Base-by-base conservation (phyloP, 2,888 invertebrate species). In the Lacanobia wlatinum region DNA sequence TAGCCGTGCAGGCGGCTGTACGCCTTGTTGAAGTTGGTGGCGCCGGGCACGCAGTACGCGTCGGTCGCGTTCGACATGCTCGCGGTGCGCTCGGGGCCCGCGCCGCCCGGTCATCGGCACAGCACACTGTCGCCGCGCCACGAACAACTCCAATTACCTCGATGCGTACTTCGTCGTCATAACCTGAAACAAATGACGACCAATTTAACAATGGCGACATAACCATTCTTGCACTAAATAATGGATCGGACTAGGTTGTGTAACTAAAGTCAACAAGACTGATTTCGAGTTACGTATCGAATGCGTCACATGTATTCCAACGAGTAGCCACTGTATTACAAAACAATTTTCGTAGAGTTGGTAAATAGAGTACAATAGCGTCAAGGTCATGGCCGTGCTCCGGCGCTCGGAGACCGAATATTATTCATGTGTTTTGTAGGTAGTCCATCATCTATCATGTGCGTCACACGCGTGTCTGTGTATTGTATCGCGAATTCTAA, bases 1-100 rank as follows among this genome's bases (percentile, higher is more conserved):
- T 98, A 98, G 53, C 99, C 99, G 90, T 99, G 99, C 70, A 98
- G 91, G 28, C 97, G 96, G 75, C 97, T 96, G 94, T 98, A 98
- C 71, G 97, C 97, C 84, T 92, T 95, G 89, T 97, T 96, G 90
- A 98, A 97, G 78, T 96, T 91, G 80, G 96, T 96, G 82, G 97
- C 94, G 82, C 97, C 96, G 70, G 96, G 93, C 86, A 97, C 96
- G 91, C 97, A 97, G 87, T 94, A 95, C 80, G 95, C 95, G 82
- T 94, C 95, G 69, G 95, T 95, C 82, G 87, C 90, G 90, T 95
- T 95, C 82, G 93, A 90, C 96, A 93, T 93, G 87, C 83, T 92
- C 84, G 80, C 85, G 82, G 83, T 87, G 77, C 83, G 78, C 85
- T 87, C 84, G 84, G 70, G 82, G 73, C 65, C 80, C 68, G 72